These are phyloP conservation scores for Trematomus loennbergii DNA, from an alignment of 2,113 vertebrate species.

Conservation along the genomic window DNA sequence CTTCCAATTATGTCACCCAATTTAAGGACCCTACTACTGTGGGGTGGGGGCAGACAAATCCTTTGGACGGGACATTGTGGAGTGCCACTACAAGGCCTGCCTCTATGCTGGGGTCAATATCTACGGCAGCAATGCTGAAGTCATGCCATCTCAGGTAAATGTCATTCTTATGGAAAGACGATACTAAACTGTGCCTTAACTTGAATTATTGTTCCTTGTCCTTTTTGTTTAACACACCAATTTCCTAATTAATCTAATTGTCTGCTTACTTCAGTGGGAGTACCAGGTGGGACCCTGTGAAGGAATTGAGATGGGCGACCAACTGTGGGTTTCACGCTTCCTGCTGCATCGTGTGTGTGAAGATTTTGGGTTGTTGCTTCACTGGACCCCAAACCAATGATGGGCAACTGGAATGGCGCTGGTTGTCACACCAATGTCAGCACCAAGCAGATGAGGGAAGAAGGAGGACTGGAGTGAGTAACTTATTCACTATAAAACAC, in stretches of 20 bases:
- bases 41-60: constrained; percentile 88
- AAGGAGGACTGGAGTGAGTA: constrained; percentile 68
- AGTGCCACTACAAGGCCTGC: constrained; percentile 81
- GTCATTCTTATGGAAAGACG: background rate
- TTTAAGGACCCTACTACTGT: constrained; percentile 90
- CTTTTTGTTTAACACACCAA: background rate
- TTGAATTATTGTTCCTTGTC: background rate
- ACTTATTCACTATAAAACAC: background rate
- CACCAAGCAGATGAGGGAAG: constrained; percentile 80
- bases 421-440: constrained; percentile 82
- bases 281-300: constrained; percentile 77
- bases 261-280: constrained; percentile 68
- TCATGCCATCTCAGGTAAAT: constrained; percentile 78
- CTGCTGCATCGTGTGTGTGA: constrained; percentile 89
- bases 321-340: constrained; percentile 89
- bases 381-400: constrained; percentile 87
- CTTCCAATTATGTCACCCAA: background rate
- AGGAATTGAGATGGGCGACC: constrained; percentile 87
- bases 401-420: constrained; percentile 75
- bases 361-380: constrained; percentile 75
- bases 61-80: constrained; percentile 88
- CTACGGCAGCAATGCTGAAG: constrained; percentile 76
- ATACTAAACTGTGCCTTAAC: background rate
- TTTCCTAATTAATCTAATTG: background rate
- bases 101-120: constrained; percentile 75